Evolutionary conservation across 2,797 vertebrate species (phyloP).

Genomic region (Diglossa cyanea): DNA sequence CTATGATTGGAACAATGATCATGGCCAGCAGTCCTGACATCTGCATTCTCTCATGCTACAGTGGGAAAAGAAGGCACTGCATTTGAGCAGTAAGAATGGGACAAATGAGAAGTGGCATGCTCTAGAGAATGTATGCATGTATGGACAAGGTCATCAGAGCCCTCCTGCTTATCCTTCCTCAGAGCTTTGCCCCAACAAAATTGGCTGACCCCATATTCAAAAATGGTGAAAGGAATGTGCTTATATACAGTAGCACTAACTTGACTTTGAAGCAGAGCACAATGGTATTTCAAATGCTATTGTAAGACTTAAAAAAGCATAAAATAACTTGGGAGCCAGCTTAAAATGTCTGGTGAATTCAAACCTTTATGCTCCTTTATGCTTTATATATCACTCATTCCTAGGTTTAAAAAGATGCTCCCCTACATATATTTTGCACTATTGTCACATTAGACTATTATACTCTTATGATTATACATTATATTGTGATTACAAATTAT

Average conservation of each 20-base stretch:
- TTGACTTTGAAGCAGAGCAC: background rate
- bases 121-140: background rate
- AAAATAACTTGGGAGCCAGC: background rate
- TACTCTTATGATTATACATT: background rate
- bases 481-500: background rate
- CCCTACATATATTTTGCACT: background rate
- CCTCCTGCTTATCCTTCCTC: background rate
- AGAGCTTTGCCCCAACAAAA: background rate
- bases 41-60: background rate
- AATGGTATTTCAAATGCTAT: background rate
- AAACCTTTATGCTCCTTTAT: background rate
- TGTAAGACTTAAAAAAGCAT: background rate
- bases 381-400: background rate
- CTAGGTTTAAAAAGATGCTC: background rate
- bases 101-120: background rate
- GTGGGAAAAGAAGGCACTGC: background rate
- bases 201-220: background rate
- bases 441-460: background rate
- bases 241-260: background rate
- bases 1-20: background rate
- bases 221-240: constrained; percentile 7
- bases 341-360: background rate
- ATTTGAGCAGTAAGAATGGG: background rate
- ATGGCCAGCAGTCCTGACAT: background rate
- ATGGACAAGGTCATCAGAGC: background rate